Percentiles rank a stretch among this genome's conserved stretches.
These are phyloP conservation scores for Chlamydotis undulata DNA, from an alignment of 2,113 vertebrate genomes.

Conservation along the genomic window DNA sequence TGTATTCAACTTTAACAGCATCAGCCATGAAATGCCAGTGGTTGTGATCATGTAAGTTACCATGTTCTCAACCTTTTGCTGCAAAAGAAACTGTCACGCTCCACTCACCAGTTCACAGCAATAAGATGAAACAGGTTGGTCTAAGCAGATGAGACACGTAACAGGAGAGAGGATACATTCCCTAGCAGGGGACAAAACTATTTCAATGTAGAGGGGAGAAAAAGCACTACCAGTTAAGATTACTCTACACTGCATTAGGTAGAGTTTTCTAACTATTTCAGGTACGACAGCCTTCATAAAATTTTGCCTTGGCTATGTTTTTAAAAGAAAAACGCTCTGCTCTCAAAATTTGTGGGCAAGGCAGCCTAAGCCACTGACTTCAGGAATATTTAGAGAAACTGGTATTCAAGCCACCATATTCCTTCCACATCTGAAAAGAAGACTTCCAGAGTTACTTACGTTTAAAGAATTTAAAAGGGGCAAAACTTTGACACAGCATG, in stretches of 20 bases:
- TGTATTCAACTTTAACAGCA: background rate
- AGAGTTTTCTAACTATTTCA: background rate
- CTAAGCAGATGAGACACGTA: background rate
- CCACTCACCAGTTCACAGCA: background rate
- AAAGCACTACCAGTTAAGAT: background rate
- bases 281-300: background rate
- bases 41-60: background rate
- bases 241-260: fast-evolving
- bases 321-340: background rate
- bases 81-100: background rate
- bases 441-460: background rate
- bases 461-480: background rate
- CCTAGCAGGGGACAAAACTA: background rate
- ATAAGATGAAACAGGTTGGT: background rate
- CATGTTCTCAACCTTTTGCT: background rate
- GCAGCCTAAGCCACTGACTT: background rate
- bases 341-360: background rate
- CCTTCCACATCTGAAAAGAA: background rate
- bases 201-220: fast-evolving
- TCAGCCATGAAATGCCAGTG: background rate
- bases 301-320: background rate
- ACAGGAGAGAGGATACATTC: background rate
- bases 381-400: background rate
- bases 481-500: background rate
- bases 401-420: background rate